phyloP scores from a whole-genome alignment of 1,140 invertebrate species.

The Cotesia chilonis region DNA sequence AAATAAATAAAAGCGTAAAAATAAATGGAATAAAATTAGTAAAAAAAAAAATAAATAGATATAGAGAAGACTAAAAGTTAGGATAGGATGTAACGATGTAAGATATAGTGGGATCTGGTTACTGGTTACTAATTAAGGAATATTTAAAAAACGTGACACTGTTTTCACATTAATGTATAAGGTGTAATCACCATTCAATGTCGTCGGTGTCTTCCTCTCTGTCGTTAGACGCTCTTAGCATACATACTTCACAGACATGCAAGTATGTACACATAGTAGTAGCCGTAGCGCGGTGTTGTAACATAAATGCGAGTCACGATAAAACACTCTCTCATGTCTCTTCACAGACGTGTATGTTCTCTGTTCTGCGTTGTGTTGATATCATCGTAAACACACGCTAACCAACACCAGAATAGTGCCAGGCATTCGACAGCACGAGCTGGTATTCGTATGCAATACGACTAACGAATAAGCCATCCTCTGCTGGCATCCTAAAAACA shows the following conservation, averaged over 20 bases:
- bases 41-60: too few relatives aligned
- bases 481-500: too few relatives aligned
- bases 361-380: too few relatives aligned
- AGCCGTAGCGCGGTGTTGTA: background rate
- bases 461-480: background rate
- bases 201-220: background rate
- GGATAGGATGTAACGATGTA: too few relatives aligned
- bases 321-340: background rate
- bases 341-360: background rate
- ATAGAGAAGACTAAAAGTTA: too few relatives aligned
- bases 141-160: constrained; percentile 10
- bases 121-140: too few relatives aligned
- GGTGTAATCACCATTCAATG: constrained; percentile 15
- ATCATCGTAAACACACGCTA: too few relatives aligned
- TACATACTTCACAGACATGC: background rate
- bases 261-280: background rate
- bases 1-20: too few relatives aligned
- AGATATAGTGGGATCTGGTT: too few relatives aligned
- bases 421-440: constrained; percentile 10
- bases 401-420: background rate
- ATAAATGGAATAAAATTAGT: too few relatives aligned
- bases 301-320: constrained; percentile 5
- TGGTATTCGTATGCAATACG: background rate
- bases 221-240: background rate
- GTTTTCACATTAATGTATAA: constrained; percentile 18